These are phyloP conservation scores for Myotis findleyi DNA, from an alignment of 2,797 vertebrate species.

Conservation along the genomic window DNA sequence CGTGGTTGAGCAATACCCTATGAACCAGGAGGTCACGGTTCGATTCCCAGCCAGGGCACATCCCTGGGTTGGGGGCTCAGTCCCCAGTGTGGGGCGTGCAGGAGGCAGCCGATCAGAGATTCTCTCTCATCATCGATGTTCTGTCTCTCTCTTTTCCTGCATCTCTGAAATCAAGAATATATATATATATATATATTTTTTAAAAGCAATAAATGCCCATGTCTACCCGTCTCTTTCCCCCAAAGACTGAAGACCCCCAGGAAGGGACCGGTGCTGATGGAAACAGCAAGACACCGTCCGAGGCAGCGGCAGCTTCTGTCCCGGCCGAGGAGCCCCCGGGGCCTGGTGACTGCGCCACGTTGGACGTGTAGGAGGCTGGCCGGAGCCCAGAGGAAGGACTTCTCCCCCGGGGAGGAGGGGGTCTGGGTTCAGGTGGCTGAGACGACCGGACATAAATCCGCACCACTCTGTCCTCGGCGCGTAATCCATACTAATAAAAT, in stretches of 20 bases:
- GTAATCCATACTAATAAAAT: not conserved
- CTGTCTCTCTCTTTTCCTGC: no score
- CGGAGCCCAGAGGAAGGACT: not conserved
- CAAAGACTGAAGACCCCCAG: not conserved
- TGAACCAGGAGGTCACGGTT: no score
- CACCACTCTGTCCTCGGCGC: not conserved
- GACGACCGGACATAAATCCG: not conserved
- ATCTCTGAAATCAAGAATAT: no score
- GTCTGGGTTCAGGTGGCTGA: accelerated
- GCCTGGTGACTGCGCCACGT: accelerated
- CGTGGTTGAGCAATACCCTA: no score
- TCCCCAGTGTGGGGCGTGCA: no score
- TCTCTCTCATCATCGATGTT: no score
- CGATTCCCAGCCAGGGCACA: no score
- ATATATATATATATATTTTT: no score
- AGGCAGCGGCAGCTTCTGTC: not conserved
- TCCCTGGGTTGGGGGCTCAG: no score
- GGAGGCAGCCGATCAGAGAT: no score
- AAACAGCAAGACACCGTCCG: accelerated
- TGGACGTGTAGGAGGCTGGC: not conserved
- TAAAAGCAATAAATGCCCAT: no score
- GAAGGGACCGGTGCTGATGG: not conserved
- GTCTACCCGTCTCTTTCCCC: not conserved
- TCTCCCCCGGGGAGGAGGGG: not conserved
- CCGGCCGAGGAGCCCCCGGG: accelerated